Percentiles rank a stretch among this genome's conserved stretches.
phyloP scores from a whole-genome alignment of 1,140 invertebrate species.

The Agrypnia vestita region DNA sequence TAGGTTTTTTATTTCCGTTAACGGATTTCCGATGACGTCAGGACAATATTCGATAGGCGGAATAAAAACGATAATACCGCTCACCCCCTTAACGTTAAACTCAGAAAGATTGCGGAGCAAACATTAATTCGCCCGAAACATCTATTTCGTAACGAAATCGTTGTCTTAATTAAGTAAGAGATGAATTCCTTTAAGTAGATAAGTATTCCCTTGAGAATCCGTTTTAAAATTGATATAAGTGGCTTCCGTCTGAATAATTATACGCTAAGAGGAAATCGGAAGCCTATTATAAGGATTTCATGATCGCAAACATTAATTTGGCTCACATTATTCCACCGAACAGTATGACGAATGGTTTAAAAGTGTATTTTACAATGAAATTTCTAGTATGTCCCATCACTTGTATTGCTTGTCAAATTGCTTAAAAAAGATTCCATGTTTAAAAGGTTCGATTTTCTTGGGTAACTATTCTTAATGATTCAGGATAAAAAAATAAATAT shows the following conservation, averaged over 20 bases:
- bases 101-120: not conserved
- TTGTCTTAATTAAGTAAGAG: conserved; percentile 30
- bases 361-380: not conserved
- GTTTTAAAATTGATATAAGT: conserved; percentile 41
- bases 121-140: not conserved
- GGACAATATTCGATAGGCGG: too few species aligned
- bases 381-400: not conserved
- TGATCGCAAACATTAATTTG: conserved; percentile 44
- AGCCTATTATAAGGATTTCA: conserved; percentile 42
- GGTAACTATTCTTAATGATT: too few species aligned
- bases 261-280: conserved; percentile 42
- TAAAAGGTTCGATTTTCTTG: too few species aligned
- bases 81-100: not conserved
- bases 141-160: not conserved
- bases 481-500: too few species aligned
- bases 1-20: too few species aligned
- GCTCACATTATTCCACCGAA: conserved; percentile 17
- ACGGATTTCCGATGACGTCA: too few species aligned
- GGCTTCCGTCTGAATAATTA: conserved; percentile 27
- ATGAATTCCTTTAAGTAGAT: conserved; percentile 43
- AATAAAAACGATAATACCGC: too few species aligned
- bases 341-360: conserved; percentile 20
- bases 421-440: too few species aligned
- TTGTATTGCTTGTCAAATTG: not conserved
- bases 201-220: conserved; percentile 5